Evolutionary conservation across 2,797 vertebrate genomes (phyloP), one percentile per base, ranked within the genome.

Genomic region (Toxotes lorentzi): DNA sequence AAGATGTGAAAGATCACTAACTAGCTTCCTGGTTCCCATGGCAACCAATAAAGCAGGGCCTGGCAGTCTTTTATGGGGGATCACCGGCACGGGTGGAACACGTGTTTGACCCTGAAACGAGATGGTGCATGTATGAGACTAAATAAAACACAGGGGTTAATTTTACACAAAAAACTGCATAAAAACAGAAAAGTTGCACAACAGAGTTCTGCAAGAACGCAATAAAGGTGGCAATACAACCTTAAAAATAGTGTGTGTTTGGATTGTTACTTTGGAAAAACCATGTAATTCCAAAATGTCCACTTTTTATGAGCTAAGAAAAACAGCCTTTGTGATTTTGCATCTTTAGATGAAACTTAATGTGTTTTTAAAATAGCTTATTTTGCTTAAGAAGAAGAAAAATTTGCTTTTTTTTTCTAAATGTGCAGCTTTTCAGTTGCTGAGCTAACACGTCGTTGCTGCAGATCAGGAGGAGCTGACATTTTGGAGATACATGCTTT

Each of bases 21-120:
- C 86, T 86, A 86, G 89, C 86, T 84, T 90, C 85, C 87, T 78
- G 86, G 85, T 89, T 89, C 47, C 87, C 86, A 71, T 77, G 78
- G 73, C 66, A 81, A 89, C 89, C 54, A n/a, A 76, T 79, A 76
- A 85, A 84, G 68, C 78, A 35, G 17, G 70, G 78, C 43, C 43
- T 7, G 16, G 65, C 21, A 41, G 41, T 77, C 79, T 87, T 78
- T 81, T 50, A 57, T 73, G 48, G 41, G 12, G 71, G 60, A 60
- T 80, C 71, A 58, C 74, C 53, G 57, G 60, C 41, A 34, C 1
- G 51, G 57, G 69, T 11, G 66, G 58, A 47, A 79, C 64, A 65
- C 12, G 47, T 67, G 78, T 62, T 83, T 73, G 58, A 85, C 76
- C 30, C 35, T 32, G 68, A 68, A 63, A 76, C 53, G 16, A 67